Evolutionary conservation across 2,888 invertebrate genomes (phyloP).

Genomic region (Cheilosia grossa): DNA sequence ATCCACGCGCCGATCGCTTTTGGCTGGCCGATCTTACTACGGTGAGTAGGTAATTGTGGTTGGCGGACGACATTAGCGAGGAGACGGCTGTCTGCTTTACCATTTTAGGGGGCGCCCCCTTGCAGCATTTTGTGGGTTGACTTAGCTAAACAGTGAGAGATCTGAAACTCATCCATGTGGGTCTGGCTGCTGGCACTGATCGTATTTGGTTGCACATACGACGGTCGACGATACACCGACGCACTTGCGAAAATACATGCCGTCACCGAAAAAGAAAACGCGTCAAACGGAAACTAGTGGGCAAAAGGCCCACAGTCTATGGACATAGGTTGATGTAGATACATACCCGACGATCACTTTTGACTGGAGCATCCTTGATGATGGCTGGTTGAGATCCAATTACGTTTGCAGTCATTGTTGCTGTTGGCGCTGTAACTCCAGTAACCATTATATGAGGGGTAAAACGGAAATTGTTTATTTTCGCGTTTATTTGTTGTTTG

Average conservation of each 20-base stretch:
- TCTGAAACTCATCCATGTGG: conserved; percentile 61
- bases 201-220: conserved; percentile 62
- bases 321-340: conserved; percentile 49
- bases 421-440: conserved; percentile 80
- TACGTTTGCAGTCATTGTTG: conserved; percentile 80
- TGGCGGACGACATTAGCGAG: conserved; percentile 56
- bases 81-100: conserved; percentile 56
- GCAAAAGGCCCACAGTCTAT: conserved; percentile 26
- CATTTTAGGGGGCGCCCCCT: conserved; percentile 64
- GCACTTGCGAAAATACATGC: conserved; percentile 50
- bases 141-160: conserved; percentile 6
- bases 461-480: conserved; percentile 15
- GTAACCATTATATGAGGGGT: conserved; percentile 80
- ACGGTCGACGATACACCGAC: conserved; percentile 50
- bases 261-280: conserved; percentile 13
- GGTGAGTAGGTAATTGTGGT: conserved; percentile 47
- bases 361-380: conserved; percentile 79
- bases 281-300: conserved; percentile 57
- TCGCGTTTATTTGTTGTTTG: no score
- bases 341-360: conserved; percentile 83
- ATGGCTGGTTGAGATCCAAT: conserved; percentile 79
- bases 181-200: conserved; percentile 32
- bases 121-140: conserved; percentile 59
- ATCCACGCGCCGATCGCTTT: conserved; percentile 72
- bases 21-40: conserved; percentile 55